phyloP scores from a whole-genome alignment of 2,113 vertebrate genomes.

The Corythoichthys intestinalis region DNA sequence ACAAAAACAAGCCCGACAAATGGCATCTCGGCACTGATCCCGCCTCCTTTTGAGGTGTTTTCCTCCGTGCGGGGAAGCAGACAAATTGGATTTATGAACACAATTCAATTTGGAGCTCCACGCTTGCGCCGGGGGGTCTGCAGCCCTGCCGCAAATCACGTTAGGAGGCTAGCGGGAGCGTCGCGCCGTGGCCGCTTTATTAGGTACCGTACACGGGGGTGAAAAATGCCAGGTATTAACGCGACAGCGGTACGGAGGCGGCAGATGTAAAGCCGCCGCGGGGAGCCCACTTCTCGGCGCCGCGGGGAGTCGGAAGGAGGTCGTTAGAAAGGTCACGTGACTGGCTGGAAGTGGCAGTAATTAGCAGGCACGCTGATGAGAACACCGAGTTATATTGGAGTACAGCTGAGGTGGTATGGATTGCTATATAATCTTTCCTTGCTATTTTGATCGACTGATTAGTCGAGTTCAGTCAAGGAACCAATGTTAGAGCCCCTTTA shows the following conservation, averaged over 20 bases:
- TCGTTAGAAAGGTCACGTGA: background rate
- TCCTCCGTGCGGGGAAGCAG: background rate
- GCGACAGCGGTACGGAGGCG: background rate
- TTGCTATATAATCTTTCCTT: no score
- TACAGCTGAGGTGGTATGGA: no score
- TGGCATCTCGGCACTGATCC: background rate
- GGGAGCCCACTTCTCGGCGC: background rate
- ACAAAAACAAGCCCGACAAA: slow-evolving; percentile 1
- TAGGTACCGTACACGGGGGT: background rate
- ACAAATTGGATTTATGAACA: background rate
- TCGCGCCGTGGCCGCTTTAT: background rate
- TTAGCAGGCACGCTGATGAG: background rate
- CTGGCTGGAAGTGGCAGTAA: background rate
- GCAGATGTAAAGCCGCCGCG: background rate
- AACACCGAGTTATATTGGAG: no score
- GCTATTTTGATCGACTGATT: no score
- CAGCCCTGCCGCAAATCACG: background rate
- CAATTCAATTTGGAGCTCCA: background rate
- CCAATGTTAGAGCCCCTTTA: no score
- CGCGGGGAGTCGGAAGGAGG: background rate
- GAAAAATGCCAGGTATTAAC: background rate
- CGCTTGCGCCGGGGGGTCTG: background rate
- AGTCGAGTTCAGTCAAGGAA: no score
- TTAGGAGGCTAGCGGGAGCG: background rate
- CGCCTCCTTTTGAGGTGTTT: background rate